Evolutionary conservation across 2,113 vertebrate genomes (phyloP).

Genomic region (Ptilorrhoa leucosticta): DNA sequence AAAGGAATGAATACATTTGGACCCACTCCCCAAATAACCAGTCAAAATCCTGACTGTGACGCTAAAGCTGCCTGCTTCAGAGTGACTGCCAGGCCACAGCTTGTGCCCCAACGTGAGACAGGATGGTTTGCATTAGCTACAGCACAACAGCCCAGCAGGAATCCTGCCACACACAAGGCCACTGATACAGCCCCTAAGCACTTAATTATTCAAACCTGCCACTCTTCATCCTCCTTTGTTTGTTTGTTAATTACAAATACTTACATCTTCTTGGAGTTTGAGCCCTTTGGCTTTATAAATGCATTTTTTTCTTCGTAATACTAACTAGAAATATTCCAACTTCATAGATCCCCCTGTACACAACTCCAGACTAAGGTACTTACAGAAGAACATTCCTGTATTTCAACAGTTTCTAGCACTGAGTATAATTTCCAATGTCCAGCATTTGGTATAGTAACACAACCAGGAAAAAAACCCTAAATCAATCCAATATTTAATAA

Average conservation of each 20-base stretch:
- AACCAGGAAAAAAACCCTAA: not conserved
- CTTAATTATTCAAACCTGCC: not conserved
- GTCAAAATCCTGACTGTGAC: not conserved
- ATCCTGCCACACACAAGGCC: not conserved
- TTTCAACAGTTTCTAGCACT: not conserved
- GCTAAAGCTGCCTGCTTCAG: not conserved
- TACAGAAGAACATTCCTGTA: not conserved
- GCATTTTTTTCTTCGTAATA: not conserved
- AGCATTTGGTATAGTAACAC: not conserved
- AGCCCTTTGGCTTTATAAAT: not conserved
- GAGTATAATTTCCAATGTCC: accelerated
- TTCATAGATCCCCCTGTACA: not conserved
- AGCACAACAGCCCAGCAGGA: not conserved
- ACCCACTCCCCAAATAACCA: not conserved
- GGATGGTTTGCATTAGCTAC: not conserved
- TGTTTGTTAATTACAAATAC: not conserved
- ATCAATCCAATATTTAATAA: not conserved
- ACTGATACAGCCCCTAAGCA: not conserved
- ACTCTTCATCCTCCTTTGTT: not conserved
- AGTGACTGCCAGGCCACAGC: not conserved
- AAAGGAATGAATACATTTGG: not conserved
- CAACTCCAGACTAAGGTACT: not conserved
- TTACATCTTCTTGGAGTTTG: not conserved
- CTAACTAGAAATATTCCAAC: not conserved
- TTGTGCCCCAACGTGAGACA: not conserved